phyloP scores from a whole-genome alignment of 2,888 invertebrate genomes.

The Agrotis segetum region DNA sequence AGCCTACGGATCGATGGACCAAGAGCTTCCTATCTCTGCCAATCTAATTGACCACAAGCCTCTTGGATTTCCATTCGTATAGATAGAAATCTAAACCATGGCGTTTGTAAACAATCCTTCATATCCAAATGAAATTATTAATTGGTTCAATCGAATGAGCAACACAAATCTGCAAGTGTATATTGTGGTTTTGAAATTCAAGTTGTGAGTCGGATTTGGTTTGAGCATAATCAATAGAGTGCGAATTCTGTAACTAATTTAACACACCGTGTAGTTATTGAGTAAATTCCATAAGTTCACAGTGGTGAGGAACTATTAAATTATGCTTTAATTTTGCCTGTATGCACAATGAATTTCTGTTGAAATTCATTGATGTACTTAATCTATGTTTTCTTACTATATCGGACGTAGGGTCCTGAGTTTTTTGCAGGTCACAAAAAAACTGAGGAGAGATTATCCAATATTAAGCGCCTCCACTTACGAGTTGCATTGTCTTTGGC shows the following conservation, averaged over 20 bases:
- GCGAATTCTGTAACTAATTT: constrained; percentile 19
- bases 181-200: constrained; percentile 4
- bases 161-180: not conserved
- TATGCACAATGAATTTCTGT: not conserved
- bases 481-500: no score
- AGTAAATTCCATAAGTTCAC: constrained; percentile 3
- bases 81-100: constrained; percentile 9
- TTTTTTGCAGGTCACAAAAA: no score
- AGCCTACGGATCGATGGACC: constrained; percentile 15
- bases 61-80: constrained; percentile 3
- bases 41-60: constrained; percentile 41
- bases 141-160: constrained; percentile 35
- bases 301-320: not conserved
- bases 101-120: constrained; percentile 6
- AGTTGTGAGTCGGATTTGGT: constrained; percentile 7
- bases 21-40: constrained; percentile 19
- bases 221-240: constrained; percentile 23
- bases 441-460: no score
- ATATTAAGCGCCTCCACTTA: no score
- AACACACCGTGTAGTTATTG: constrained; percentile 18
- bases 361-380: not conserved
- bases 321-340: not conserved
- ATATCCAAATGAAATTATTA: constrained; percentile 28
- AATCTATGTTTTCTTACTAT: not conserved
- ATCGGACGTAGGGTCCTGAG: no score